Base-by-base conservation (phyloP, 1,140 invertebrate genomes). In the Melitaea cinxia region DNA sequence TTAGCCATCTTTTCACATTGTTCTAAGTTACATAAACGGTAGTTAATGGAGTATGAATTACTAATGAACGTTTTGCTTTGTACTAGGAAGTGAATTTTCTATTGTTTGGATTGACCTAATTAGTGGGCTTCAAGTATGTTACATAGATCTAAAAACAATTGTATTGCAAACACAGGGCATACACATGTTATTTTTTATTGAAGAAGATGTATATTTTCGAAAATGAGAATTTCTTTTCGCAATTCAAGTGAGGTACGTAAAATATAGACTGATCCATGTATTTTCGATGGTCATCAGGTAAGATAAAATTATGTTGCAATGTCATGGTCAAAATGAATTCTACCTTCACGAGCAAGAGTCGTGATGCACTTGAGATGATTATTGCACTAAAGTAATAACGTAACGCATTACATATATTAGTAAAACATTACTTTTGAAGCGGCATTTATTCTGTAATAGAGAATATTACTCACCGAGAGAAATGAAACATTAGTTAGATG, bases 41-140 rank as follows among this genome's bases (percentile, higher is more conserved):
- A 75, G 77, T 79, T 84, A 84, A 89, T 88, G 82, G 82, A 65
- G 82, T 86, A 88, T 88, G 82, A 88, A 86, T 82, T 81, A 76
- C 75, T 84, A 82, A 87, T 78, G 72, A 82, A 87, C 76, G 70
- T 83, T 78, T 78, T 63, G 66, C 66, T 59, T 71, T 69, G 70
- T 70, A 79, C 82, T 77, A 84, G 83, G 79, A 85, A 86, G 80
- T 78, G 65, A 70, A 70, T 72, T 66, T 70, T 65, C 78, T 78
- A 85, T 85, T 85, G 82, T 83, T 80, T 78, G 70, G 70, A 77
- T 58, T 69, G 69, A 74, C 70, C 68, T 37, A 70, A 71, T 76
- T 80, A 75, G 65, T 66, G 65, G 56, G 58, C 64, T 57, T 64
- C 45, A 28, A 63, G 54, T 17, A 63, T 65, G 30, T 60, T 55